Conservation (phyloP, 1,140 invertebrate genomes). For the Conus betulinus region DNA sequence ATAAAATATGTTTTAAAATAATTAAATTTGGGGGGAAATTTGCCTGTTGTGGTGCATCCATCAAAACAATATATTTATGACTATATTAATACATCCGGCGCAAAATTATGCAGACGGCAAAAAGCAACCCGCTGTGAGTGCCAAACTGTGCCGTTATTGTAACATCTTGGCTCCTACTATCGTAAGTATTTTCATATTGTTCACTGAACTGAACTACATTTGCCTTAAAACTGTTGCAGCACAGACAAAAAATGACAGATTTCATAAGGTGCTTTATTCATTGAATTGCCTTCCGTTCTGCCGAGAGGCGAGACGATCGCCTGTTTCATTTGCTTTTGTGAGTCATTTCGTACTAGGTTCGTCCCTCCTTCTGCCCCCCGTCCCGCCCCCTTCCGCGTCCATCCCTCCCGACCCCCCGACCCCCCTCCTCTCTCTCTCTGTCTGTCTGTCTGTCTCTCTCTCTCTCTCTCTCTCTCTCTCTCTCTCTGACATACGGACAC, state of each 20-base stretch:
- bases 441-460: not conserved
- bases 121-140: no score
- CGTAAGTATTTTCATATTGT: no score
- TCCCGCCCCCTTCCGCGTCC: not conserved
- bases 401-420: not conserved
- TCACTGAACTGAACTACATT: no score
- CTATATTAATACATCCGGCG: not conserved
- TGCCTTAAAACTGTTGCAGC: no score
- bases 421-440: not conserved
- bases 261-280: no score
- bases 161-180: not conserved
- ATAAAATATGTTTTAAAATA: not conserved
- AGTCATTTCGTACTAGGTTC: no score
- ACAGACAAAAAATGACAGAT: no score
- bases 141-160: no score
- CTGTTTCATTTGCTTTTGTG: no score
- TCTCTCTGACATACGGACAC: not conserved
- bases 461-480: not conserved
- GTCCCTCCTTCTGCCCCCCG: no score
- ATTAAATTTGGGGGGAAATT: not conserved
- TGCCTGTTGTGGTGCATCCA: not conserved
- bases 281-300: no score
- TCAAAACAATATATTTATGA: not conserved
- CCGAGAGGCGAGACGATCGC: no score
- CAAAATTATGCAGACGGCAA: slow-evolving; percentile 13